Evolutionary conservation across 2,888 invertebrate species (phyloP).

Genomic region (Oscheius sp.): DNA sequence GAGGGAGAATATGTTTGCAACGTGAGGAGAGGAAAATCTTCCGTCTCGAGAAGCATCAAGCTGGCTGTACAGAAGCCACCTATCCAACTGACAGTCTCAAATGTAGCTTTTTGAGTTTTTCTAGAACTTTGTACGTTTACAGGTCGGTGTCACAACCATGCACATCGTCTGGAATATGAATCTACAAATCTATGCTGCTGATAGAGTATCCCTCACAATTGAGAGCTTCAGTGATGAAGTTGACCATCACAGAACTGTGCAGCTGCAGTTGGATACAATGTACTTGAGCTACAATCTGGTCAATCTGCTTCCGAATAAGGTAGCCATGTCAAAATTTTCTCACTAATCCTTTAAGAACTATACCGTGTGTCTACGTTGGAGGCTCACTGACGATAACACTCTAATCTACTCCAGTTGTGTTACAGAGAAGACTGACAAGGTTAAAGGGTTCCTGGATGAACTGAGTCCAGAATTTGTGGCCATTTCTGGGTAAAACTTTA

Average conservation of each 20-base stretch:
- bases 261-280: slow-evolving; percentile 46
- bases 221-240: slow-evolving; percentile 39
- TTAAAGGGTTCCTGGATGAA: slow-evolving; percentile 24
- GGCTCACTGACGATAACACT: slow-evolving; percentile 39
- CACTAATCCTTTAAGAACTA: slow-evolving; percentile 20
- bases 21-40: slow-evolving; percentile 33
- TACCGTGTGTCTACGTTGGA: slow-evolving; percentile 42
- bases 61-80: slow-evolving; percentile 40
- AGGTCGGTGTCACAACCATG: slow-evolving; percentile 43
- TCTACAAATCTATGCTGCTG: slow-evolving; percentile 44
- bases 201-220: slow-evolving; percentile 46
- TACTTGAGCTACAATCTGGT: slow-evolving; percentile 53
- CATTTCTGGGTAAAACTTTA: slow-evolving; percentile 4
- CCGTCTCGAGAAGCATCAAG: slow-evolving; percentile 39
- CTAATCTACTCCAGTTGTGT: slow-evolving; percentile 45
- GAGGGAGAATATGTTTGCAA: slow-evolving; percentile 46
- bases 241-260: slow-evolving; percentile 45
- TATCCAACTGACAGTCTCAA: slow-evolving; percentile 40
- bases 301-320: slow-evolving; percentile 44
- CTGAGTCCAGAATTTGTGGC: slow-evolving; percentile 26
- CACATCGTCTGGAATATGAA: slow-evolving; percentile 52
- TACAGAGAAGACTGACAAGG: slow-evolving; percentile 21
- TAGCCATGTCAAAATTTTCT: neutral
- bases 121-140: neutral
- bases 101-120: neutral